phyloP scores from a whole-genome alignment of 2,113 vertebrate species.

The Symphodus melops region DNA sequence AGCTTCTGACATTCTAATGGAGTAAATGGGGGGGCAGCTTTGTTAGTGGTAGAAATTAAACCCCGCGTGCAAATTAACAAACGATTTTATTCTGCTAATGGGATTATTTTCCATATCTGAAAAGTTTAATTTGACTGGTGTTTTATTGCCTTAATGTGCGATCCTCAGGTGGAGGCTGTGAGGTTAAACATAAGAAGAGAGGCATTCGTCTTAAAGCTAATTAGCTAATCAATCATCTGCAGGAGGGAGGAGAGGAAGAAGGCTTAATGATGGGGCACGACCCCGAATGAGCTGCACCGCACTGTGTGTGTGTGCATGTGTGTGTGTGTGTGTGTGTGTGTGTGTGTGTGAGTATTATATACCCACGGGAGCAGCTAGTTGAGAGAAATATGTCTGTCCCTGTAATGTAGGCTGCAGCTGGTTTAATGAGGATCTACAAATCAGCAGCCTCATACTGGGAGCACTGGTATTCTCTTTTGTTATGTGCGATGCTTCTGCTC shows the following conservation, averaged over 20 bases:
- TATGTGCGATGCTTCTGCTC: not conserved
- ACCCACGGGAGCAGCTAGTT: not conserved
- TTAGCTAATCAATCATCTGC: constrained; percentile 51
- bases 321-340: not conserved
- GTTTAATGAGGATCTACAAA: not conserved
- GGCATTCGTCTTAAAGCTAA: constrained; percentile 60
- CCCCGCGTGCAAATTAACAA: constrained; percentile 13
- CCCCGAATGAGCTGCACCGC: constrained; percentile 3
- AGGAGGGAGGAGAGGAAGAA: constrained; percentile 14
- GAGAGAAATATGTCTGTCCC: constrained; percentile 9
- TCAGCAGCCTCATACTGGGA: not conserved
- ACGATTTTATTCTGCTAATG: constrained; percentile 22
- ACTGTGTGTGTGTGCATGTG: constrained; percentile 7
- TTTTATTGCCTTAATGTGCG: constrained; percentile 22
- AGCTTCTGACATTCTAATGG: not conserved
- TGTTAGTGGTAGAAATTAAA: constrained; percentile 5
- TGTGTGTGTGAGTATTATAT: not conserved
- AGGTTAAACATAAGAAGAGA: constrained; percentile 43
- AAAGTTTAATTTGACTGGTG: constrained; percentile 22
- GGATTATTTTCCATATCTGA: constrained; percentile 33
- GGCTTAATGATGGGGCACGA: constrained; percentile 38
- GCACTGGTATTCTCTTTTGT: not conserved
- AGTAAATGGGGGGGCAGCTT: not conserved
- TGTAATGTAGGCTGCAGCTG: constrained; percentile 6
- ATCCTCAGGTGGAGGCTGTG: constrained; percentile 16